Evolutionary conservation across 2,888 invertebrate genomes (phyloP), one percentile per base, ranked within the genome.

Genomic region (Megamerina dolium): DNA sequence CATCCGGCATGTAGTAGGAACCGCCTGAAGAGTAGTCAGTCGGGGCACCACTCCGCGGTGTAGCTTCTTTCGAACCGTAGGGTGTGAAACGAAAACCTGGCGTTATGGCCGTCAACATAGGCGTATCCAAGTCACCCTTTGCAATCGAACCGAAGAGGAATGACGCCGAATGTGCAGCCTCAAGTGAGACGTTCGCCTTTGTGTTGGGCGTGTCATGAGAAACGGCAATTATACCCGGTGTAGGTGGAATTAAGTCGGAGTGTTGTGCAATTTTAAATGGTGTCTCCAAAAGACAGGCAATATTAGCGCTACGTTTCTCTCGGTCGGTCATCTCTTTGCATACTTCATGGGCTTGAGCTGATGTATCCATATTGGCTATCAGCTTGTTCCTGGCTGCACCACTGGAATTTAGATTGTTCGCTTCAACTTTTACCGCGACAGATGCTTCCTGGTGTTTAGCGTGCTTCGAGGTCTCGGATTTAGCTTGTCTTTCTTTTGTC

Each of bases 1-100:
- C 80, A 56, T 80, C 80, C 1, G 80, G 80, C 48, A 77, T 76
- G 55, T 80, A 80, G 55, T 80, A 80, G 3, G 80, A 80, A 3
- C 80, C 77, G 5, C 79, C 76, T 5, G 79, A 76, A 42, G 79
- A 78, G 8, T 80, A 80, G 62, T 79, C 79, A 53, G 79, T 80
- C 2, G 78, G 78, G 30, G 73, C 74, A n/a, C 57, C 48, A 31
- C 64, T 64, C 33, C 55, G 56, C 0, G 68, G 67, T 3, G 70
- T 69, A 9, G 57, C 59, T 5, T 60, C 55, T 1, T 51, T 52
- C 0, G 58, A 49, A 3, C 55, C 55, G 26, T 59, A 59, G 0
- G 68, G 64, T 3, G 61, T 61, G 19, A 53, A 52, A 4, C 58
- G 58, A 23, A 60, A 55, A 4, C 53, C 53, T 0, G 73, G 72